Evolutionary conservation across 2,113 vertebrate genomes (phyloP), one percentile per base, ranked within the genome.

Genomic region (Semnornis frantzii): DNA sequence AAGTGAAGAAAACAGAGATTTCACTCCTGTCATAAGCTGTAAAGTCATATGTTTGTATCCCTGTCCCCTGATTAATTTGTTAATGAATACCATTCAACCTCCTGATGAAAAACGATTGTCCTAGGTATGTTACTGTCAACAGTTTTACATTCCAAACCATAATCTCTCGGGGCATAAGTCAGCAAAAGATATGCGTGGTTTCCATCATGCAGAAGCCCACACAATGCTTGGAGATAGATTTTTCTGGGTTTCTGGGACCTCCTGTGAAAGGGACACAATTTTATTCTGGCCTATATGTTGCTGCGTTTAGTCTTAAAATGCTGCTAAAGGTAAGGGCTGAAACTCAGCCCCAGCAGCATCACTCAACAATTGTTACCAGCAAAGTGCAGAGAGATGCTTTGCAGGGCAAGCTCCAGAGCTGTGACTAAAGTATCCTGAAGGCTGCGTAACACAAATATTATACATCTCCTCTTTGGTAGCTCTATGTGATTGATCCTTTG

Each of bases 81-180:
- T 94, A 93, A 91, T 76, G 1, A 0, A 75, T 87, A 82, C 86
- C 68, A 93, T 95, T 93, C 91, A 82, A 77, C 60, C 68, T 77
- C 52, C 68, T 85, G 92, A 95, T 93, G 91, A 89, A 95, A 95
- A 92, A 72, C 79, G 30, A 91, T 94, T 83, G 85, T 86, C 91
- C 87, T 75, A 62, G 86, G 80, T 55, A 23, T 72, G 78, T 86
- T 93, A 92, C 85, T 93, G 76, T 84, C 90, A 93, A 70, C 34
- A 20, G 94, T 94, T 92, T 90, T 76, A 94, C 80, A 92, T 84
- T 95, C 82, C 85, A 94, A 95, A 86, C 85, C 80, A 46, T 72
- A 90, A 94, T 65, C 73, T 93, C 93, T 79, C 46, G 76, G 59
- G 90, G 44, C 34, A 84, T 63, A 81, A 91, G 80, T 95, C 87